Percentiles rank a stretch among this genome's conserved stretches.
Conservation (phyloP, 2,888 invertebrate genomes). For the Eretmocerus hayati region DNA sequence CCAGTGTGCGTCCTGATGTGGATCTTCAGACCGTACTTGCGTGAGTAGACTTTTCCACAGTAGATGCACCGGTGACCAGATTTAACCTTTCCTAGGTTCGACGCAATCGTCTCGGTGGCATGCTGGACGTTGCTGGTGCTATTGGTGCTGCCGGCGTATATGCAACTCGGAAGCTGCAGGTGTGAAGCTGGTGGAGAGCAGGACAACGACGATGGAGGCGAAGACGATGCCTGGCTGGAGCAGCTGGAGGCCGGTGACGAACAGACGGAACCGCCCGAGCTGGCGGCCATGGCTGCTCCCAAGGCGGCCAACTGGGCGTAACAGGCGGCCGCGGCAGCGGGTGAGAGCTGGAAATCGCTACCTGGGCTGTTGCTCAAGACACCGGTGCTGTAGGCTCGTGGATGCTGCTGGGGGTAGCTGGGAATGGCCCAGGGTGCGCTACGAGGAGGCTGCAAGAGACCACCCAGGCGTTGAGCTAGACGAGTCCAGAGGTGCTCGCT, state of each 20-base stretch:
- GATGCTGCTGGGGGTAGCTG: no score
- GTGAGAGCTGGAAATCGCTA: slow-evolving; percentile 14
- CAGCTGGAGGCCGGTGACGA: slow-evolving; percentile 19
- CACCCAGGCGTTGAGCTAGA: no score
- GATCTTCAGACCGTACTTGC: slow-evolving; percentile 81
- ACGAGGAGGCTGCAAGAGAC: no score
- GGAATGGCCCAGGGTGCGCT: no score
- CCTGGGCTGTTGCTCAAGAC: not conserved
- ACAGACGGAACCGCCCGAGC: no score
- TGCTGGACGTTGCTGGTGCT: no score
- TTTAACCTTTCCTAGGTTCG: slow-evolving; percentile 70
- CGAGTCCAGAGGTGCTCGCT: slow-evolving; percentile 55
- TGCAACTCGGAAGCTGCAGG: not conserved
- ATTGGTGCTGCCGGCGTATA: no score
- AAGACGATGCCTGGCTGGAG: not conserved
- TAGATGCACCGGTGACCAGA: slow-evolving; percentile 84
- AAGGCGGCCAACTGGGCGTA: no score
- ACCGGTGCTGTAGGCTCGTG: no score
- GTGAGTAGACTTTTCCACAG: slow-evolving; percentile 92
- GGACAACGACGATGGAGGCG: slow-evolving; percentile 11
- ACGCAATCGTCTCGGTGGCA: slow-evolving; percentile 70
- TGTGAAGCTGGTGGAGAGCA: not conserved
- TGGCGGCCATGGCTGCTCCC: no score
- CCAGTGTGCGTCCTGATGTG: slow-evolving; percentile 86
- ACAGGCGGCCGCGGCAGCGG: slow-evolving; percentile 27